A percentile compares a stretch with the other conserved stretches of the same genome.
Conservation (phyloP, 2,888 invertebrate genomes). For the Theodoxus fluviatilis region DNA sequence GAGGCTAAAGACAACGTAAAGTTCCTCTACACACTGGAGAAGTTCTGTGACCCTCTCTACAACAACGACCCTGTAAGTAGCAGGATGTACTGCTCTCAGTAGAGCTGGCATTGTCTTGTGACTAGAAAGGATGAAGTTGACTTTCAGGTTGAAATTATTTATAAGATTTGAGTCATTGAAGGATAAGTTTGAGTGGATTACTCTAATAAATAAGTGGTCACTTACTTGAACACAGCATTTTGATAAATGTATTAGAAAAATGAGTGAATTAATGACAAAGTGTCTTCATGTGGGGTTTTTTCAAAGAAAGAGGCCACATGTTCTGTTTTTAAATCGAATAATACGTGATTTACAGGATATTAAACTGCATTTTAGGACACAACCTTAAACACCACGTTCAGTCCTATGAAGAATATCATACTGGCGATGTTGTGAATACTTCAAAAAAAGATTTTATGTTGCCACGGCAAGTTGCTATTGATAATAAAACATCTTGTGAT, state of each 20-base stretch:
- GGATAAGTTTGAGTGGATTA: too few species aligned
- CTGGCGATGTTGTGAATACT: too few species aligned
- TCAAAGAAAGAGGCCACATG: not conserved
- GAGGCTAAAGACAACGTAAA: conserved; percentile 87
- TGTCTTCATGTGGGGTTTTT: too few species aligned
- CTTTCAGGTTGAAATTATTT: conserved; percentile 5
- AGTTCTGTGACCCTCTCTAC: conserved; percentile 84
- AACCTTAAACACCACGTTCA: too few species aligned
- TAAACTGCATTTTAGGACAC: too few species aligned
- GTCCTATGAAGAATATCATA: too few species aligned
- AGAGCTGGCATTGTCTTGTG: not conserved
- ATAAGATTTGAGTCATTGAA: too few species aligned
- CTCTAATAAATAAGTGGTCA: too few species aligned
- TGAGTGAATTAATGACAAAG: too few species aligned
- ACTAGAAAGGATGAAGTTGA: not conserved
- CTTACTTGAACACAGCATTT: too few species aligned
- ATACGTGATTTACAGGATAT: too few species aligned
- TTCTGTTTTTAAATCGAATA: not conserved
- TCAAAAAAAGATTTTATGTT: not conserved
- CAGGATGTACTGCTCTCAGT: too few species aligned
- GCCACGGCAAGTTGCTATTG: not conserved
- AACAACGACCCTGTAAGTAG: conserved; percentile 74
- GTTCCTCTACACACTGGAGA: conserved; percentile 83
- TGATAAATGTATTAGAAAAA: not conserved
- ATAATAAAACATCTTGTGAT: not conserved